phyloP scores from a whole-genome alignment of 2,113 vertebrate genomes.

The Coryphaenoides rupestris region DNA sequence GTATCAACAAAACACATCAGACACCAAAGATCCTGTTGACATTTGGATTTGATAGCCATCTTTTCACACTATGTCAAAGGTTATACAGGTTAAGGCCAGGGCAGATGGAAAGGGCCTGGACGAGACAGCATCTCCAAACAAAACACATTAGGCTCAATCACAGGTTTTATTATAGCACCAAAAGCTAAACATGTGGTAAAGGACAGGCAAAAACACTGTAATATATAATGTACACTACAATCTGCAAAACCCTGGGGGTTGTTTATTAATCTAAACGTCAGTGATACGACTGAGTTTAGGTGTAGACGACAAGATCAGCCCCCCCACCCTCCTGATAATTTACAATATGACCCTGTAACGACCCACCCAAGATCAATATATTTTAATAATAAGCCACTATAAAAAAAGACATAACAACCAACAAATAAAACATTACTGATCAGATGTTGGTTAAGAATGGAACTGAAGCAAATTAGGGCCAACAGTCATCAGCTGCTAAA shows the following conservation, averaged over 20 bases:
- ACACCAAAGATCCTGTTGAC: too few species aligned
- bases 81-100: too few species aligned
- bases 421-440: slow-evolving; percentile 18
- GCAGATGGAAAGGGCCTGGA: too few species aligned
- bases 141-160: slow-evolving; percentile 73
- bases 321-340: slow-evolving; percentile 3
- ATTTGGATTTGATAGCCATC: too few species aligned
- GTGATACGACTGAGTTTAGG: slow-evolving; percentile 58
- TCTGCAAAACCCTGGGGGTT: slow-evolving; percentile 68
- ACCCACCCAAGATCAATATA: slow-evolving; percentile 37
- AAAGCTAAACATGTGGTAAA: slow-evolving; percentile 84
- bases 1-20: too few species aligned
- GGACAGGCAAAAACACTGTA: slow-evolving; percentile 65
- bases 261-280: slow-evolving; percentile 69
- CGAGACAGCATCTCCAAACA: slow-evolving; percentile 17
- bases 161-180: slow-evolving; percentile 88
- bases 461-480: slow-evolving; percentile 42
- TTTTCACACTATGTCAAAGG: too few species aligned
- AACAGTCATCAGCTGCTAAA: slow-evolving; percentile 76
- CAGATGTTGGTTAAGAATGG: slow-evolving; percentile 24
- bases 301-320: slow-evolving; percentile 27
- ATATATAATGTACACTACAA: slow-evolving; percentile 75
- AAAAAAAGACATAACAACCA: slow-evolving; percentile 62
- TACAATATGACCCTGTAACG: neutral
- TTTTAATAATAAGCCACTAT: slow-evolving; percentile 28